Evolutionary conservation across 2,113 vertebrate genomes (phyloP).

Genomic region (Mobula birostris): DNA sequence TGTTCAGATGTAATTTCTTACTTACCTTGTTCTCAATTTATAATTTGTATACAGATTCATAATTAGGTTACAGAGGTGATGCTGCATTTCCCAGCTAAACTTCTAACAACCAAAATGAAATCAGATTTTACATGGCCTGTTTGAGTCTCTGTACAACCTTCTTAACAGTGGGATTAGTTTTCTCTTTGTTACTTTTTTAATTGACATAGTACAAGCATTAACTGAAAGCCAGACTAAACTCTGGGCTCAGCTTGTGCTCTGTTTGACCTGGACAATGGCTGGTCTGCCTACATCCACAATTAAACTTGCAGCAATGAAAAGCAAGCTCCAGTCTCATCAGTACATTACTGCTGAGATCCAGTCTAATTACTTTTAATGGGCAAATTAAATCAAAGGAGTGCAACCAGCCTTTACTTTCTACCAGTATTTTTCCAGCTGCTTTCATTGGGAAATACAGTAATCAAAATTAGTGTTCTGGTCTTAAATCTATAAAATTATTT

Average conservation of each 20-base stretch:
- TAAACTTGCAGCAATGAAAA: conserved; percentile 29
- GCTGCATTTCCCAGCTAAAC: conserved; percentile 10
- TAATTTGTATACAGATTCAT: not conserved
- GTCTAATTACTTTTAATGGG: conserved; percentile 29
- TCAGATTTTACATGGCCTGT: conserved; percentile 1
- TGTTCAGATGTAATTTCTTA: not conserved
- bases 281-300: conserved; percentile 9
- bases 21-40: not conserved
- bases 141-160: conserved; percentile 3
- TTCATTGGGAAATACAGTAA: not conserved
- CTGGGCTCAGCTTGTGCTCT: conserved; percentile 29
- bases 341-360: not conserved
- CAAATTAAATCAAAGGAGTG: not conserved
- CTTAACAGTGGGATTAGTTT: conserved; percentile 26
- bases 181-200: conserved; percentile 28
- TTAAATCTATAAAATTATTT: not conserved
- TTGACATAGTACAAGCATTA: conserved; percentile 21
- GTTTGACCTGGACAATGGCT: conserved; percentile 32
- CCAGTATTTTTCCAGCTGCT: not conserved
- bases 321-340: conserved; percentile 14
- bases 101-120: not conserved
- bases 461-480: not conserved
- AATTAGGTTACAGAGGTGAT: not conserved
- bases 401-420: conserved; percentile 4
- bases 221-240: conserved; percentile 30